Percentiles rank a stretch among this genome's conserved stretches.
phyloP scores from a whole-genome alignment of 2,888 invertebrate genomes.

The Charanyca ferruginea region DNA sequence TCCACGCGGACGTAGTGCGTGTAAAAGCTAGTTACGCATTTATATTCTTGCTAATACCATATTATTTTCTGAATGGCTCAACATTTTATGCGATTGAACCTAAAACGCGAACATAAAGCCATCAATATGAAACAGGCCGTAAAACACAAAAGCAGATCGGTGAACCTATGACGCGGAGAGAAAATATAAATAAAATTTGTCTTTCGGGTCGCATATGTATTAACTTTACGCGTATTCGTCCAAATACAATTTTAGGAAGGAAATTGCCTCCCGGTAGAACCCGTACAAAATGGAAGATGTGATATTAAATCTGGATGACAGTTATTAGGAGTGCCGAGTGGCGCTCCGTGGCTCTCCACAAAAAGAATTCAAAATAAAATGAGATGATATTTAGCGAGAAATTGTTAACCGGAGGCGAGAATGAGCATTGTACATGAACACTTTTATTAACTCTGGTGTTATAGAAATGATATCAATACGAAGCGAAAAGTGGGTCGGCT shows the following conservation, averaged over 20 bases:
- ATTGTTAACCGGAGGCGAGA: conserved; percentile 72
- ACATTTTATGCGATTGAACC: conserved; percentile 45
- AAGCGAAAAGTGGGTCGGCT: conserved; percentile 41
- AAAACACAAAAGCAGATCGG: conserved; percentile 75
- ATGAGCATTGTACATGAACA: conserved; percentile 59
- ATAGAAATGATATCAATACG: conserved; percentile 42
- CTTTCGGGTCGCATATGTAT: conserved; percentile 86
- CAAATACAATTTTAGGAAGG: conserved; percentile 89
- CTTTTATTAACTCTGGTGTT: conserved; percentile 47
- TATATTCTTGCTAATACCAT: conserved; percentile 21
- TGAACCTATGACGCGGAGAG: conserved; percentile 70
- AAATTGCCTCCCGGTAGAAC: conserved; percentile 86
- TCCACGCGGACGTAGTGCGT: background rate
- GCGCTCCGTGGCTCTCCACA: conserved; percentile 73
- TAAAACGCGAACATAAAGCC: conserved; percentile 69
- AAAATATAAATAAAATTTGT: conserved; percentile 87
- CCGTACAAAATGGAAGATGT: conserved; percentile 87
- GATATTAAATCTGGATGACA: conserved; percentile 90
- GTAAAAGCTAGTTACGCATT: background rate
- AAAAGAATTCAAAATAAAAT: conserved; percentile 78
- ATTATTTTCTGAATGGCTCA: conserved; percentile 31
- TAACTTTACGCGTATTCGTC: conserved; percentile 87
- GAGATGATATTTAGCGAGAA: conserved; percentile 77
- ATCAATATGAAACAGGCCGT: conserved; percentile 81
- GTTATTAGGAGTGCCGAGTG: conserved; percentile 86